phyloP scores from a whole-genome alignment of 1,140 invertebrate species.

The Hyphantria cunea region DNA sequence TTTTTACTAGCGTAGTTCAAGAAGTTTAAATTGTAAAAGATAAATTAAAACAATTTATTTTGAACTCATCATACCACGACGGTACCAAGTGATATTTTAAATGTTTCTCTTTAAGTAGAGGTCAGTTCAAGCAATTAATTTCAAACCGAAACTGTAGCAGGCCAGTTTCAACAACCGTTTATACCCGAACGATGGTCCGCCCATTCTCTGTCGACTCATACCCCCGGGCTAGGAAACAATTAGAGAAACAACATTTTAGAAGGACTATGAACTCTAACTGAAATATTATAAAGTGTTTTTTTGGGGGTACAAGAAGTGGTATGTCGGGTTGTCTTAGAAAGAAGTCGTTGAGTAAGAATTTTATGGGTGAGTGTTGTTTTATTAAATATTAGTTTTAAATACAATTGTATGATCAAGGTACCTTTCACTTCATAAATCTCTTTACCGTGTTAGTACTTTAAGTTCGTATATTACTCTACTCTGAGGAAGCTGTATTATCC shows the following conservation, averaged over 20 bases:
- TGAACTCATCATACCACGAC: too few relatives aligned
- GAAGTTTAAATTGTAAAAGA: too few relatives aligned
- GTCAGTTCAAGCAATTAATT: background rate
- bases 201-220: constrained; percentile 7
- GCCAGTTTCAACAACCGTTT: constrained; percentile 1
- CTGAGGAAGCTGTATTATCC: too few relatives aligned
- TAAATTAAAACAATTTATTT: too few relatives aligned
- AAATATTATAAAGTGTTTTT: background rate
- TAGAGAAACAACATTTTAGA: constrained; percentile 1
- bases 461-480: too few relatives aligned
- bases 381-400: too few relatives aligned
- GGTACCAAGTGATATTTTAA: too few relatives aligned
- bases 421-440: too few relatives aligned
- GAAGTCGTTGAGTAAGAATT: background rate
- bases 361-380: background rate
- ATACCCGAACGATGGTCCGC: constrained; percentile 5
- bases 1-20: too few relatives aligned
- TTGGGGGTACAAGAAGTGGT: background rate
- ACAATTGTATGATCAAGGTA: too few relatives aligned
- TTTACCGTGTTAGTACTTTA: too few relatives aligned
- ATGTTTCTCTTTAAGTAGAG: background rate
- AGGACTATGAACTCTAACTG: background rate
- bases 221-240: constrained; percentile 34
- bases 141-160: constrained; percentile 1
- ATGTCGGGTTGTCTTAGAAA: background rate